Conservation (phyloP, 2,113 vertebrate genomes). For the Lynx canadensis region DNA sequence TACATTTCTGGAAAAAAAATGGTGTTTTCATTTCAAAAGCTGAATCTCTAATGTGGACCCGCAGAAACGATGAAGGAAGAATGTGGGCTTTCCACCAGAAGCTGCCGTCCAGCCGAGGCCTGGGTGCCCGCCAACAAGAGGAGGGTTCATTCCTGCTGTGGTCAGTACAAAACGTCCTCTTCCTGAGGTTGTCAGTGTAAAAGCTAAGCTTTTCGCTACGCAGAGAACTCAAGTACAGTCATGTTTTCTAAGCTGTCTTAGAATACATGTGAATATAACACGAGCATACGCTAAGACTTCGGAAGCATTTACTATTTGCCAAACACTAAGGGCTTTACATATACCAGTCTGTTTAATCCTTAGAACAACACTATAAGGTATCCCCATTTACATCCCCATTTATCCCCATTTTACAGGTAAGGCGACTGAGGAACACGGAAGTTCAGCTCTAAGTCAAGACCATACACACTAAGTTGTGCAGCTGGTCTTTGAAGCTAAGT, state of each 20-base stretch:
- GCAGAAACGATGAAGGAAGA: not conserved
- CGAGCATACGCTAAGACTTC: not conserved
- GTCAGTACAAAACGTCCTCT: not conserved
- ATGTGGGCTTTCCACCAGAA: not conserved
- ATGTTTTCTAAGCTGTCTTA: not conserved
- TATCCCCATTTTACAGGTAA: not conserved
- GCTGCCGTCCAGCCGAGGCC: accelerated
- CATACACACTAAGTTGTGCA: too few relatives aligned
- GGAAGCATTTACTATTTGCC: not conserved
- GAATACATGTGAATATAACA: not conserved
- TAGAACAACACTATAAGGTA: not conserved
- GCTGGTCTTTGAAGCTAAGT: not conserved
- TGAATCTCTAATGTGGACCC: not conserved
- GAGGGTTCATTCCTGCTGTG: accelerated
- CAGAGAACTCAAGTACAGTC: not conserved
- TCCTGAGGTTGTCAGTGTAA: not conserved
- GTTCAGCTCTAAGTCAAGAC: not conserved
- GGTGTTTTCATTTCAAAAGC: not conserved
- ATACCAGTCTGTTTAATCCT: not conserved
- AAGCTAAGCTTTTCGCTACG: not conserved
- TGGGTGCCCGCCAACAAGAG: not conserved
- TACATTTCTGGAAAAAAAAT: not conserved
- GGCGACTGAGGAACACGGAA: not conserved
- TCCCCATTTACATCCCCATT: too few relatives aligned
- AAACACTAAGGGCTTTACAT: not conserved